Percentiles rank a stretch among this genome's conserved stretches.
phyloP scores from a whole-genome alignment of 2,797 vertebrate genomes.

The Merluccius polli region DNA sequence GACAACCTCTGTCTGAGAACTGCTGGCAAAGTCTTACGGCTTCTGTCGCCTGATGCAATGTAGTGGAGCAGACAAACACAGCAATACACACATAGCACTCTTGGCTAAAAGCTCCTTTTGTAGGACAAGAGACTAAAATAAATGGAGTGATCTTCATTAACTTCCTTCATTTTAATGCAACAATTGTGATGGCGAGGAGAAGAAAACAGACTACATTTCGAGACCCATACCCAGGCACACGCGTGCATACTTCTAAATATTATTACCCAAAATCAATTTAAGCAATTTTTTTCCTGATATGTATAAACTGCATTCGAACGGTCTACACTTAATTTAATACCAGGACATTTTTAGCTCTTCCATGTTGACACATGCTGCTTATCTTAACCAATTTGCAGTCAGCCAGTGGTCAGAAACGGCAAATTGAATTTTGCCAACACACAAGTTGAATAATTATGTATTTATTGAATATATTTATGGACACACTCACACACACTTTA shows the following conservation, averaged over 20 bases:
- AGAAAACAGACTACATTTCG: not conserved
- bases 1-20: constrained; percentile 9
- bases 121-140: not conserved
- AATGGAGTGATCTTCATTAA: not conserved
- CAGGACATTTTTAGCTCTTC: not conserved
- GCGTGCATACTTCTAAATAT: too few relatives aligned
- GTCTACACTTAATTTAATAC: not conserved
- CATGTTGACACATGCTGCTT: not conserved
- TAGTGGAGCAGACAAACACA: too few relatives aligned
- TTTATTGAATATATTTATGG: too few relatives aligned
- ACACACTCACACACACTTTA: not conserved
- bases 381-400: not conserved
- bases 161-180: not conserved
- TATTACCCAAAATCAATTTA: not conserved
- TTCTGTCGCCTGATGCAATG: constrained; percentile 8
- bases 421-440: not conserved
- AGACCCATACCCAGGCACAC: too few relatives aligned
- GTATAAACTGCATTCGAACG: not conserved
- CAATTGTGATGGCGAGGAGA: not conserved
- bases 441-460: not conserved
- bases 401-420: not conserved
- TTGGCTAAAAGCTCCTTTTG: too few relatives aligned
- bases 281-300: not conserved
- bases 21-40: constrained; percentile 5
- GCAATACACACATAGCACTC: too few relatives aligned